Evolutionary conservation across 2,113 vertebrate genomes (phyloP).

Genomic region (Pangasianodon hypophthalmus): DNA sequence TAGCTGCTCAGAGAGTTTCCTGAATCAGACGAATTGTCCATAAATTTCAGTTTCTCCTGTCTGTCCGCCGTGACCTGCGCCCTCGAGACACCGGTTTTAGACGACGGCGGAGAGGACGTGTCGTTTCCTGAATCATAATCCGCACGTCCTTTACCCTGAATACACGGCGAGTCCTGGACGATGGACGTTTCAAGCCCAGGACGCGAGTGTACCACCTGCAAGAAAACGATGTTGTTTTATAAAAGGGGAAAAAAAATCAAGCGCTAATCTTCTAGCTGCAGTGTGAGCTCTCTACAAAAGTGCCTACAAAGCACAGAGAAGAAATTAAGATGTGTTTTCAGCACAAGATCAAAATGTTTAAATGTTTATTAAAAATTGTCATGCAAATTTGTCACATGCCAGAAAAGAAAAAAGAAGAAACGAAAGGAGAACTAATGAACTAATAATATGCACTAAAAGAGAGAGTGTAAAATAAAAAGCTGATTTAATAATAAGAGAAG

Average conservation of each 20-base stretch:
- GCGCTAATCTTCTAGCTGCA: conserved; percentile 75
- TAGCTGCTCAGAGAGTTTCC: conserved; percentile 96
- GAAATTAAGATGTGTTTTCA: conserved; percentile 54
- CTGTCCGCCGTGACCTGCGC: conserved; percentile 77
- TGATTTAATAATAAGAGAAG: neutral
- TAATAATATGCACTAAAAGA: conserved; percentile 31
- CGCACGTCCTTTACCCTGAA: conserved; percentile 76
- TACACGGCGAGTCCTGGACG: conserved; percentile 69
- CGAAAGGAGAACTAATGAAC: conserved; percentile 37
- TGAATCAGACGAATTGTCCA: conserved; percentile 88
- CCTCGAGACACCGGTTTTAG: conserved; percentile 81
- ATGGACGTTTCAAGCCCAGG: conserved; percentile 76
- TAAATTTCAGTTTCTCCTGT: conserved; percentile 76
- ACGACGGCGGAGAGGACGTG: conserved; percentile 91
- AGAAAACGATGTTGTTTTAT: conserved; percentile 71
- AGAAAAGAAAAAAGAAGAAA: conserved; percentile 62
- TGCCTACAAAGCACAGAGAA: conserved; percentile 71
- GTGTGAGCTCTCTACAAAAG: conserved; percentile 72
- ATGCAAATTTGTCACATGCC: conserved; percentile 83
- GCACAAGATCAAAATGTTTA: conserved; percentile 65
- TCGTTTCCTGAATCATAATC: conserved; percentile 98
- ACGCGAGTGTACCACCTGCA: conserved; percentile 87
- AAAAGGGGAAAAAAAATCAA: conserved; percentile 11
- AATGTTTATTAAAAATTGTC: conserved; percentile 69
- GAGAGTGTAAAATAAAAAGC: neutral